Conservation (phyloP, 1,140 invertebrate genomes). For the Papilio helenus region DNA sequence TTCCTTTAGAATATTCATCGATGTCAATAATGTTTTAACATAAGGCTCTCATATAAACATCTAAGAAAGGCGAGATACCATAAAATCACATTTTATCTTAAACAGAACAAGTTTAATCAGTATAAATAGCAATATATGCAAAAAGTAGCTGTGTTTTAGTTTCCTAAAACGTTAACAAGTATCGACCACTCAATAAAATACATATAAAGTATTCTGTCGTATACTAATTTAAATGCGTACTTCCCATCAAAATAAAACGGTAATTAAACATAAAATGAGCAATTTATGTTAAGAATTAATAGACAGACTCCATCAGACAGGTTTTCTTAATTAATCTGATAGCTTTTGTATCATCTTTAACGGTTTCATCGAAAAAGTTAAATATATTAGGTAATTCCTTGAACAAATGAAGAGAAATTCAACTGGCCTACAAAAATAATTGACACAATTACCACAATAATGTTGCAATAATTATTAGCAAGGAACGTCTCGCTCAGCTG, state of each 20-base stretch:
- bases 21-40: neutral
- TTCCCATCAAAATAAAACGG: slow-evolving; percentile 25
- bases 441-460: slow-evolving; percentile 24
- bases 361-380: neutral
- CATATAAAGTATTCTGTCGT: neutral
- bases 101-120: neutral
- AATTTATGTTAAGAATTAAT: slow-evolving; percentile 26
- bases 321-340: slow-evolving; percentile 33
- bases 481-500: slow-evolving; percentile 12
- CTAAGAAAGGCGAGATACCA: neutral
- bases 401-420: slow-evolving; percentile 19
- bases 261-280: slow-evolving; percentile 31
- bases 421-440: slow-evolving; percentile 14
- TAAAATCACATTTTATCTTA: neutral
- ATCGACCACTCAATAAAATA: slow-evolving; percentile 9
- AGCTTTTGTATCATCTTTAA: slow-evolving; percentile 1
- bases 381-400: neutral
- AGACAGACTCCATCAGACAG: slow-evolving; percentile 17
- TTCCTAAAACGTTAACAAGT: neutral
- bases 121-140: neutral
- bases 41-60: neutral
- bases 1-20: neutral
- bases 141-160: neutral
- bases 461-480: slow-evolving; percentile 27
- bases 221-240: slow-evolving; percentile 15